Evolutionary conservation across 2,113 vertebrate species (phyloP), one percentile per base, ranked within the genome.

Genomic region (Ictalurus furcatus): DNA sequence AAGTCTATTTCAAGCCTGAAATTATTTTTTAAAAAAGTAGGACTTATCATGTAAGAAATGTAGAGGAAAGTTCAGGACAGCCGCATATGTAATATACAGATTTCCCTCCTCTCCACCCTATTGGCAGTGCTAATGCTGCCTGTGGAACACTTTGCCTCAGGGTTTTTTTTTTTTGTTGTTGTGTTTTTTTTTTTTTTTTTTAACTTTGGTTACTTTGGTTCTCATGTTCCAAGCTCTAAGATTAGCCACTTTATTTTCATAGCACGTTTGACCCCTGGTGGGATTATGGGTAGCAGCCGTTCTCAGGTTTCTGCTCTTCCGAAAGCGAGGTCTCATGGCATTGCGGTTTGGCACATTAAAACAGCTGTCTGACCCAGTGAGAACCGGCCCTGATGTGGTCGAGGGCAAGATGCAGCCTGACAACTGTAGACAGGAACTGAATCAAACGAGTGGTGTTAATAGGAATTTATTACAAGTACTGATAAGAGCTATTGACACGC

Each of bases 191-290:
- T 52, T 54, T 58, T 73, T 48, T 40, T 58, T 48, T 79, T 65
- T 6, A 44, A 67, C 61, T 76, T 84, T 65, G 44, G 65, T 25
- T 67, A 88, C 89, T 88, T 80, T 85, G 88, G 78, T 92, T 92
- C 91, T 89, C 91, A 90, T 88, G 88, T 90, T 88, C 88, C 44
- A 14, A 37, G 79, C n/a, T 40, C 90, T 90, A 90, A 89, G 86
- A 89, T 92, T 88, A 91, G 91, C 65, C 69, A 28, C 84, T 86
- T 86, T 85, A 86, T 90, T 89, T 89, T 88, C 54, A 90, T 88
- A 81, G 52, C 65, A 82, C 48, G 21, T 73, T 59, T 87, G 76
- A 88, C 89, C 79, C 79, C 79, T 30, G 19, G 54, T 84, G 89
- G 86, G 86, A 83, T 84, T 85, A 84, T 85, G 63, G 83, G 88